Percentiles rank a stretch among this genome's conserved stretches.
Conservation (phyloP, 2,113 vertebrate genomes). For the Microcebus murinus region DNA sequence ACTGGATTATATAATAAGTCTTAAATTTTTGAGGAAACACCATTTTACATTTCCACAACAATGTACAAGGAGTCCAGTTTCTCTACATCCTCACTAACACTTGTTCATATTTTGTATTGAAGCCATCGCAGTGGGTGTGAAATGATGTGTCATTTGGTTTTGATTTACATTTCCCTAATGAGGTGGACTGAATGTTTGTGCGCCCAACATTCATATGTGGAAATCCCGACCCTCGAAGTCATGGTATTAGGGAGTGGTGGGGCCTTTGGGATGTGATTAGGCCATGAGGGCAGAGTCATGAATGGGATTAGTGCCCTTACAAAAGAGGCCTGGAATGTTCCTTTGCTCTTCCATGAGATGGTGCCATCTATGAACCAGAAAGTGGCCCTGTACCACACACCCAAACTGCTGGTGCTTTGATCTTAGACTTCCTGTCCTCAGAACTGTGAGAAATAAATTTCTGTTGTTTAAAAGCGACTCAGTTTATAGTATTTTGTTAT, state of each 20-base stretch:
- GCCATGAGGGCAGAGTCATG: background rate
- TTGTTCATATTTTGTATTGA: background rate
- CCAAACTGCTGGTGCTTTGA: background rate
- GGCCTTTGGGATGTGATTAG: background rate
- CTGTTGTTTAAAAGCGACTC: background rate
- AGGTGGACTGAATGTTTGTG: background rate
- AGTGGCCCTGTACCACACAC: background rate
- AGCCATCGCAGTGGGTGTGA: background rate
- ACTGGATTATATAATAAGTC: background rate
- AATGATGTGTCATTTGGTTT: background rate
- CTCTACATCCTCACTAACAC: background rate
- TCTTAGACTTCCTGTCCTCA: background rate
- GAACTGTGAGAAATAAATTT: background rate
- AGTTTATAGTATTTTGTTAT: background rate
- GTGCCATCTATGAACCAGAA: background rate
- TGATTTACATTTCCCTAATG: background rate
- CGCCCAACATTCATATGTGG: background rate
- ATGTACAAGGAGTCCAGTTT: background rate
- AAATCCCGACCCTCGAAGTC: background rate
- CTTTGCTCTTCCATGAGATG: background rate
- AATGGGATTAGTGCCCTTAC: background rate
- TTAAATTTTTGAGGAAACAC: background rate
- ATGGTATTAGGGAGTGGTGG: background rate
- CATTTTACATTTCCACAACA: background rate
- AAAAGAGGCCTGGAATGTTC: background rate